Percentiles rank a stretch among this genome's conserved stretches.
Evolutionary conservation across 37 sponge, comb jelly and placozoan species (phyloP).

Genomic region (Aphrocallistes beatrix): DNA sequence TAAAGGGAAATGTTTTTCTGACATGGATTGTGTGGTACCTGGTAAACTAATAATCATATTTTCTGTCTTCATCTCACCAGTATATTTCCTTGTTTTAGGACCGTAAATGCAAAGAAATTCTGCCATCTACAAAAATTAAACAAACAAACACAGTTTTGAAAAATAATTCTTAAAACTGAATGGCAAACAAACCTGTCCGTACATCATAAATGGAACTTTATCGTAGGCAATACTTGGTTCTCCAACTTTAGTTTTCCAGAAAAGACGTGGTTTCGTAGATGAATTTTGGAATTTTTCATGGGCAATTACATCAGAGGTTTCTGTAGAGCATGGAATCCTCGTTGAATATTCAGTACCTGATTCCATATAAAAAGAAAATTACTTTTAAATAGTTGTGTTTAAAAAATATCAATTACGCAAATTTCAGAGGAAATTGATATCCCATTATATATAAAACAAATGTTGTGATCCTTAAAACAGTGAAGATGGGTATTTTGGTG

Average conservation of each 20-base stretch:
- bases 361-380: no score
- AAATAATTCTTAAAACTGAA: background rate
- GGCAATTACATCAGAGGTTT: background rate
- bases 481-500: no score
- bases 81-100: background rate
- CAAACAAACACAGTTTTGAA: background rate
- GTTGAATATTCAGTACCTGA: background rate
- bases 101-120: constrained; percentile 5
- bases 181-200: background rate
- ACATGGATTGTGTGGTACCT: background rate
- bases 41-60: constrained; percentile 8
- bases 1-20: no score
- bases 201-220: constrained; percentile 62
- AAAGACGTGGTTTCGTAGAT: constrained; percentile 48
- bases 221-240: constrained; percentile 66
- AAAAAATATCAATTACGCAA: no score
- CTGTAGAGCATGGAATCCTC: background rate
- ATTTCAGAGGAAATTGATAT: no score
- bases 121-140: background rate
- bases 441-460: no score
- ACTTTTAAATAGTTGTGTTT: no score
- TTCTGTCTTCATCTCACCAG: background rate
- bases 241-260: constrained; percentile 71
- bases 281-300: constrained; percentile 44
- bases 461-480: no score